Base-by-base conservation (phyloP, 2,797 vertebrate species). In the Cynopterus sphinx region DNA sequence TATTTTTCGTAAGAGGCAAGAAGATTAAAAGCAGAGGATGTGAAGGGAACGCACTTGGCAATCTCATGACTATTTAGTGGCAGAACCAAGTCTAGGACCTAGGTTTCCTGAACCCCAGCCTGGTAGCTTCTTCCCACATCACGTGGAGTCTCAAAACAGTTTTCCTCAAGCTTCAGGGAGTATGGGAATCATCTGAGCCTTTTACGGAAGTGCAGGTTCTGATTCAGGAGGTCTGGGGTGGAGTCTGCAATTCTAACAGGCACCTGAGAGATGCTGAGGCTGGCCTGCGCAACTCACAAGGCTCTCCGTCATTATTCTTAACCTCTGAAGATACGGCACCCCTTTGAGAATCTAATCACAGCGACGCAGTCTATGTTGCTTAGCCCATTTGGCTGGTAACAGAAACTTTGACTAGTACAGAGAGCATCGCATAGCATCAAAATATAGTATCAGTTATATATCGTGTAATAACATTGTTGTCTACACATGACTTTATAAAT, bases 401-500 rank as follows among this genome's bases (percentile, higher is more conserved):
- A 77, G 36, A 53, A 88, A 53, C 17, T 65, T 77, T 55, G 36
- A 65, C n/a, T 70, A 75, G 91, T 51, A 21, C 26, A n/a, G 61
- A 41, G 5, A n/a, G 49, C 63, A 67, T 36, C 59, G 21, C 24
- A 77, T 16, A 75, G n/a, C 41, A 57, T 71, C 57, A 13, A 55
- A 55, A 84, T 11, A n/a, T 12, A 78, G 46, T 77, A 85, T 68
- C 41, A 70, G 39, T 49, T 10, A n/a, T 43, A 55, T n/a, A 24
- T 43, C 68, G 33, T 68, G 9, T 9, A 17, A 55, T 26, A 57
- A 74, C 55, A 57, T 73, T 43, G 74, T 4, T 22, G n/a, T 26
- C 67, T 88, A 24, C 24, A 65, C 36, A 51, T 49, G 46, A 65
- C 55, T 74, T 33, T 51, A 71, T n/a, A 51, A 39, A 46, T 17